Percentiles rank a stretch among this genome's conserved stretches.
These are phyloP conservation scores for Aphidius colemani DNA, from an alignment of 2,888 invertebrate genomes.

Conservation along the genomic window DNA sequence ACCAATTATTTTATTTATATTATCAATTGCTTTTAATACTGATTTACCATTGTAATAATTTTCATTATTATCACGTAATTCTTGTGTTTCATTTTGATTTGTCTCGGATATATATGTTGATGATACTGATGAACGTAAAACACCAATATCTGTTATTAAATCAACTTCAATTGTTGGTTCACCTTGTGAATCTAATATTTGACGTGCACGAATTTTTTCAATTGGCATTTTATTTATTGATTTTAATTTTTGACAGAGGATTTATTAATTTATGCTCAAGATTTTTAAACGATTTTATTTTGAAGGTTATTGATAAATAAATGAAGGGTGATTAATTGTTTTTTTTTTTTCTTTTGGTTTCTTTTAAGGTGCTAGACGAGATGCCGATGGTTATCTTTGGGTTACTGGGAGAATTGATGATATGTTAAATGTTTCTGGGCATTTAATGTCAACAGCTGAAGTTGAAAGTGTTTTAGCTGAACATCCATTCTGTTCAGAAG, in stretches of 20 bases:
- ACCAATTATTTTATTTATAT: slow-evolving; percentile 52
- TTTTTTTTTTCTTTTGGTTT: slow-evolving; percentile 13
- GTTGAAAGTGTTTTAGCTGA: slow-evolving; percentile 82
- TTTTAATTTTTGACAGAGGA: slow-evolving; percentile 1
- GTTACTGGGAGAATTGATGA: slow-evolving; percentile 97
- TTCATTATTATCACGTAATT: slow-evolving; percentile 48
- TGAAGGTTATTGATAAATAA: slow-evolving; percentile 3
- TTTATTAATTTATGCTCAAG: neutral
- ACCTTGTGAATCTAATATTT: slow-evolving; percentile 72
- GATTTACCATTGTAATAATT: slow-evolving; percentile 46
- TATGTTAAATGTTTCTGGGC: slow-evolving; percentile 98
- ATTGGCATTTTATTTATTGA: slow-evolving; percentile 61
- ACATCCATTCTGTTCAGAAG: slow-evolving; percentile 83
- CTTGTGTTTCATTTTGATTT: slow-evolving; percentile 45
- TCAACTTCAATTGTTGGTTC: slow-evolving; percentile 70
- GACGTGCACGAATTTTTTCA: slow-evolving; percentile 67
- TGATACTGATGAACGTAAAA: slow-evolving; percentile 51
- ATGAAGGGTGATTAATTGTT: neutral
- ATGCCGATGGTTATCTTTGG: slow-evolving; percentile 94
- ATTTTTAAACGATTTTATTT: neutral
- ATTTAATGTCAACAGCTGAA: slow-evolving; percentile 96
- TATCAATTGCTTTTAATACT: slow-evolving; percentile 50
- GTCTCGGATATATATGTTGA: slow-evolving; percentile 32
- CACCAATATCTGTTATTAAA: slow-evolving; percentile 51
- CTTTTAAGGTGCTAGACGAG: slow-evolving; percentile 81